Percentiles rank a stretch among this genome's conserved stretches.
These are phyloP conservation scores for Zaprionus africanus DNA, from an alignment of 1,140 invertebrate genomes.

Conservation along the genomic window DNA sequence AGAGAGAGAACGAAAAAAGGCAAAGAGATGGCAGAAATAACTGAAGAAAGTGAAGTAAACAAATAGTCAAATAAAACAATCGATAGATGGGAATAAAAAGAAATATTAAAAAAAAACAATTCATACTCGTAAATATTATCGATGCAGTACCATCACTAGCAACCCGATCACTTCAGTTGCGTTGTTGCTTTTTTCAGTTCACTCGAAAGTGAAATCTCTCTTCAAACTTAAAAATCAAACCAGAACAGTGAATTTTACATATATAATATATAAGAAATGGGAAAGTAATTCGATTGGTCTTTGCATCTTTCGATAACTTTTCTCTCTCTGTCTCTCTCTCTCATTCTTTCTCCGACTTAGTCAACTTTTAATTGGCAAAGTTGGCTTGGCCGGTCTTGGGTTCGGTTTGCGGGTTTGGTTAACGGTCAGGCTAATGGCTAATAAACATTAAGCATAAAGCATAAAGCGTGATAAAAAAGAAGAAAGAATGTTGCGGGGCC, in stretches of 20 bases:
- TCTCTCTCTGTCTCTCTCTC: background rate
- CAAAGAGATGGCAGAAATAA: background rate
- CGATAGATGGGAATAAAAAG: too few species aligned
- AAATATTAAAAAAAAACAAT: too few species aligned
- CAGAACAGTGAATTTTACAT: background rate
- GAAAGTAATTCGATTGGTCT: background rate
- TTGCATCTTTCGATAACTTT: background rate
- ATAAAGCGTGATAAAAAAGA: constrained; percentile 24
- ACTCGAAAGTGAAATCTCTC: too few species aligned
- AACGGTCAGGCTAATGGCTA: constrained; percentile 69
- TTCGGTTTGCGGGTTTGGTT: constrained; percentile 18
- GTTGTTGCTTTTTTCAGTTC: too few species aligned
- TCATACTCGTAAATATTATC: too few species aligned
- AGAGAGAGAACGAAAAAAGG: too few species aligned
- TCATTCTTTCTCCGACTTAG: background rate
- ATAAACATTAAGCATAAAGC: constrained; percentile 51
- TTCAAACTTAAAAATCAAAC: background rate
- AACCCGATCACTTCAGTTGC: too few species aligned
- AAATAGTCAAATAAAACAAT: too few species aligned
- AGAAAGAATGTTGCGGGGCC: constrained; percentile 55
- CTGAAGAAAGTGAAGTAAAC: too few species aligned
- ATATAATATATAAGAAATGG: too few species aligned
- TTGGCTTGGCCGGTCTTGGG: constrained; percentile 34
- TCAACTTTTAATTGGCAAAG: constrained; percentile 78
- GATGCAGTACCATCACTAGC: too few species aligned